A percentile compares a stretch with the other conserved stretches of the same genome.
Conservation (phyloP, 2,797 vertebrate species). For the Chaunax sp. region DNA sequence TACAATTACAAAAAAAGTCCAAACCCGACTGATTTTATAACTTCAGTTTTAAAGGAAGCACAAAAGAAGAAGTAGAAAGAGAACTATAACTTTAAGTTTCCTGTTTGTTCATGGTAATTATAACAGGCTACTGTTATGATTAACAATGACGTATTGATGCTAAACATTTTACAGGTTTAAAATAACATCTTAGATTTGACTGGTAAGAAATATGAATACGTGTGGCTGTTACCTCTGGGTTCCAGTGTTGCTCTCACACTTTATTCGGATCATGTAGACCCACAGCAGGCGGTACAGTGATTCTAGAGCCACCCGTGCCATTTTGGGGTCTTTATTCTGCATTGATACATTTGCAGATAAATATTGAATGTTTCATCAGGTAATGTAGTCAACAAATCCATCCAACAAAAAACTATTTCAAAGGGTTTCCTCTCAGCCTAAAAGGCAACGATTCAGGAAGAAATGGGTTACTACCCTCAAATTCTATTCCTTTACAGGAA, state of each 20-base stretch:
- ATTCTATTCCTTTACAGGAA: no score
- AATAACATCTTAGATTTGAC: neutral
- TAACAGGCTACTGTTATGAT: neutral
- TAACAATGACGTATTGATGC: neutral
- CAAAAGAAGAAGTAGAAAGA: neutral
- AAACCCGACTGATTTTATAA: no score
- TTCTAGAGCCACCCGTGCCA: constrained; percentile 98
- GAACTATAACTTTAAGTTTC: neutral
- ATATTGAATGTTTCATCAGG: neutral
- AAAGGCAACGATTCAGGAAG: neutral
- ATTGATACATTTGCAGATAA: constrained; percentile 19
- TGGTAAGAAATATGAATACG: neutral
- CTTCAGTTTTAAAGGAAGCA: neutral
- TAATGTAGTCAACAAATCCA: constrained; percentile 10
- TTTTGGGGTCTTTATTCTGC: constrained; percentile 98
- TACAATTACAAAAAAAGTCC: neutral
- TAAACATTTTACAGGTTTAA: neutral
- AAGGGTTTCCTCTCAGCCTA: neutral
- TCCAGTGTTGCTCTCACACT: constrained; percentile 99
- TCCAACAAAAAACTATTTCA: neutral
- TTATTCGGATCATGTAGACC: constrained; percentile 99
- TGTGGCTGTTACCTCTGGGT: constrained; percentile 90
- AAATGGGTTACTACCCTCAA: no score
- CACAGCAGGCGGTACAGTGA: constrained; percentile 97
- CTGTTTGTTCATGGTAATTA: neutral